Percentiles rank a stretch among this genome's conserved stretches.
These are phyloP conservation scores for Actias luna DNA, from an alignment of 2,888 invertebrate genomes.

Conservation along the genomic window DNA sequence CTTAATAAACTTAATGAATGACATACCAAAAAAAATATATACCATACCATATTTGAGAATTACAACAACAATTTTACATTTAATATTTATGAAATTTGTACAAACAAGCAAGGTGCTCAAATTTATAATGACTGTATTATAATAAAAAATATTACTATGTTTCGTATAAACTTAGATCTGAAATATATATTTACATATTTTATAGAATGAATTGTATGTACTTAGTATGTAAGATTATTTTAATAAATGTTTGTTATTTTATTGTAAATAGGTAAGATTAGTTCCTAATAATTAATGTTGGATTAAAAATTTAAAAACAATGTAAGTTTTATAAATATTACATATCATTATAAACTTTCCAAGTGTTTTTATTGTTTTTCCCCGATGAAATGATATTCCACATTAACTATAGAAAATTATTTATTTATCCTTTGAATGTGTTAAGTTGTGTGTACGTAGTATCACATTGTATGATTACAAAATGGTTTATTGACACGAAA, in stretches of 20 bases:
- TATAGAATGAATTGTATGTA: background rate
- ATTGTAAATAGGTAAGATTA: conserved; percentile 8
- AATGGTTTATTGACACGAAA: no score
- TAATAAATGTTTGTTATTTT: background rate
- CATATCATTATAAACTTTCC: conserved; percentile 7
- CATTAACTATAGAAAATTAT: background rate
- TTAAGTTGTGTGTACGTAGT: no score
- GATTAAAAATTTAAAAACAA: background rate
- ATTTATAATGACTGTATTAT: background rate
- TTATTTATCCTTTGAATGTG: no score
- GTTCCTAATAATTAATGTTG: conserved; percentile 6
- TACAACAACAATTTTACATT: background rate
- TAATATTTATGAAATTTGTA: background rate
- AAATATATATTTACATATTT: background rate
- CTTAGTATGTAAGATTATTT: background rate
- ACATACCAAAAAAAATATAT: no score
- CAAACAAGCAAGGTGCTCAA: background rate
- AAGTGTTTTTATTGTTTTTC: background rate
- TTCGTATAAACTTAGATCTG: background rate
- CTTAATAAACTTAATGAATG: no score
- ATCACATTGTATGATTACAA: no score
- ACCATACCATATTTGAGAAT: no score
- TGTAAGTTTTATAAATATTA: background rate
- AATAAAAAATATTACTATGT: background rate
- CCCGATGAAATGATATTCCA: background rate